Percentiles rank a stretch among this genome's conserved stretches.
phyloP scores from a whole-genome alignment of 2,113 vertebrate genomes.

The Microtus oregoni region DNA sequence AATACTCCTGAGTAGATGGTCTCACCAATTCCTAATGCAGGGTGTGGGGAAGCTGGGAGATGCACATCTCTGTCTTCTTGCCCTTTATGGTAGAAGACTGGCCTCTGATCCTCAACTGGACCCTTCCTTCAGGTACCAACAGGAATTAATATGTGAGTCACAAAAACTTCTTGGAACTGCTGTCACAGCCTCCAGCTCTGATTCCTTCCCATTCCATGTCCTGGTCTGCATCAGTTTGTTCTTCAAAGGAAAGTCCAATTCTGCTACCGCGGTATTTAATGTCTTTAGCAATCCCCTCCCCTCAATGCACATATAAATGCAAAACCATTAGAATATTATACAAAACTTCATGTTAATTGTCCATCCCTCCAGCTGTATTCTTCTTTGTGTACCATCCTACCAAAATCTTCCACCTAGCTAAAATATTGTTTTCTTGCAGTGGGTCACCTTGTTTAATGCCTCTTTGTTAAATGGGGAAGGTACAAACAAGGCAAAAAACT shows the following conservation, averaged over 20 bases:
- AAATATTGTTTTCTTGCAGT: background rate
- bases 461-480: background rate
- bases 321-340: background rate
- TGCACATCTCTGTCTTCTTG: background rate
- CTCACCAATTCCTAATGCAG: background rate
- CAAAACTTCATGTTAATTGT: background rate
- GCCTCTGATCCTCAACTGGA: background rate
- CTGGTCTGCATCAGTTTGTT: background rate
- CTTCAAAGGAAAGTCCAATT: conserved; percentile 43
- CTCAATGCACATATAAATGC: background rate
- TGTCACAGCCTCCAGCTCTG: background rate
- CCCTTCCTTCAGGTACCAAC: background rate
- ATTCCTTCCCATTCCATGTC: background rate
- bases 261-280: background rate
- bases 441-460: background rate
- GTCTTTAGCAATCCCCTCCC: background rate
- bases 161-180: background rate
- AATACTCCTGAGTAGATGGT: background rate
- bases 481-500: background rate
- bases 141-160: background rate
- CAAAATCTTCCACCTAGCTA: background rate
- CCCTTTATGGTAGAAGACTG: background rate
- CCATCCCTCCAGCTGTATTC: too few species aligned
- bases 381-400: background rate
- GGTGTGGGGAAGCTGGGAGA: background rate